A percentile compares a stretch with the other conserved stretches of the same genome.
phyloP scores from a whole-genome alignment of 2,113 vertebrate genomes.

The Gambusia holbrooki region DNA sequence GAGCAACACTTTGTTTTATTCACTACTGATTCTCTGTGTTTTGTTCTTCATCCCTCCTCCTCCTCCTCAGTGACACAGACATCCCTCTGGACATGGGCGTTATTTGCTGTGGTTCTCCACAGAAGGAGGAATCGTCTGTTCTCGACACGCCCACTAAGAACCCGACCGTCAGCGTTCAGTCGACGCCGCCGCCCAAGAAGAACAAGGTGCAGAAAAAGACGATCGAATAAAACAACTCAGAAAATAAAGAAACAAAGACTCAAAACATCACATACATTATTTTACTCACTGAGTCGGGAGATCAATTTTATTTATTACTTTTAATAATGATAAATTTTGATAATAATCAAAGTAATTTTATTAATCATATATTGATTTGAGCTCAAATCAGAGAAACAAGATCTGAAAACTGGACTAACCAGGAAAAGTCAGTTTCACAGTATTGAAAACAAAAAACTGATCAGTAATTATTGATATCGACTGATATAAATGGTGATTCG shows the following conservation, averaged over 20 bases:
- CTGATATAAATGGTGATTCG: too few relatives aligned
- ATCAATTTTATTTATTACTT: too few relatives aligned
- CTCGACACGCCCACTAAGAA: constrained; percentile 58
- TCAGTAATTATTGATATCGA: too few relatives aligned
- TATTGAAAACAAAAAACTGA: too few relatives aligned
- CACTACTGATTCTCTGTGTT: rapidly evolving
- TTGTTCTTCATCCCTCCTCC: neutral
- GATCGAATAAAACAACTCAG: neutral
- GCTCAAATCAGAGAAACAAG: too few relatives aligned
- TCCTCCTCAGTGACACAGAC: constrained; percentile 60
- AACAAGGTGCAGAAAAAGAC: constrained; percentile 71
- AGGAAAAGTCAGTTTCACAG: too few relatives aligned
- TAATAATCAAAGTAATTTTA: too few relatives aligned
- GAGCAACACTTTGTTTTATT: neutral
- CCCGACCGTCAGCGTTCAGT: constrained; percentile 81
- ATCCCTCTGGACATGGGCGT: constrained; percentile 75
- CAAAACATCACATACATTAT: too few relatives aligned
- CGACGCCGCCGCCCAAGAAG: constrained; percentile 78
- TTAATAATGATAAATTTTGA: too few relatives aligned
- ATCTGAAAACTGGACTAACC: too few relatives aligned
- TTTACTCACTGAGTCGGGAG: too few relatives aligned
- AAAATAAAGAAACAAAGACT: neutral
- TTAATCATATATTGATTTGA: too few relatives aligned
- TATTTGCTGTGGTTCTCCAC: constrained; percentile 53
- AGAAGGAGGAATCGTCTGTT: constrained; percentile 29